Evolutionary conservation across 2,797 vertebrate genomes (phyloP).

Genomic region (Harpagifer antarcticus): DNA sequence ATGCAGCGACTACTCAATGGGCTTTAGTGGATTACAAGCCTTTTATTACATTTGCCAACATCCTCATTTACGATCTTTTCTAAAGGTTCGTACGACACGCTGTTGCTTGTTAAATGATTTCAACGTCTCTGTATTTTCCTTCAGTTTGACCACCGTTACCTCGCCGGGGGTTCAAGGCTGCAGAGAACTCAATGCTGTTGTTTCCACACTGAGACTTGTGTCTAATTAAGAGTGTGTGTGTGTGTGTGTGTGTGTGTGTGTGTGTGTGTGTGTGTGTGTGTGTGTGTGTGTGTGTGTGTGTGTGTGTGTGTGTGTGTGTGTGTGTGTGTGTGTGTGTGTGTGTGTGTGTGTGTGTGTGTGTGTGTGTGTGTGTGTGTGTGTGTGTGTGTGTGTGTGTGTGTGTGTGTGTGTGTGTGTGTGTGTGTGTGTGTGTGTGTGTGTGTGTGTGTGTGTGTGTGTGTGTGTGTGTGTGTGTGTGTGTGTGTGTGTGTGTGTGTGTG

Average conservation of each 20-base stretch:
- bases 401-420: conserved; percentile 39
- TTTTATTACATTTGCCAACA: conserved; percentile 18
- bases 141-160: conserved; percentile 19
- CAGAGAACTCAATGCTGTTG: conserved; percentile 18
- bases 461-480: too few species aligned
- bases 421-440: conserved; percentile 37
- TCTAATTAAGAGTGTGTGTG: conserved; percentile 65
- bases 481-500: too few species aligned
- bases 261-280: conserved; percentile 38
- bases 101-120: conserved; percentile 22
- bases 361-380: conserved; percentile 31
- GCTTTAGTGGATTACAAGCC: conserved; percentile 21
- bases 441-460: too few species aligned
- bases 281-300: conserved; percentile 40
- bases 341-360: conserved; percentile 39
- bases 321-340: conserved; percentile 36
- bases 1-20: neutral
- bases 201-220: conserved; percentile 40
- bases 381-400: conserved; percentile 39
- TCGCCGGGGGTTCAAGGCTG: conserved; percentile 28
- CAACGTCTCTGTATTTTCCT: conserved; percentile 14
- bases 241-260: conserved; percentile 38
- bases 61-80: conserved; percentile 14
- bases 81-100: neutral
- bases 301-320: conserved; percentile 37